Conservation (phyloP, 1,140 invertebrate species). For the Musca domestica region DNA sequence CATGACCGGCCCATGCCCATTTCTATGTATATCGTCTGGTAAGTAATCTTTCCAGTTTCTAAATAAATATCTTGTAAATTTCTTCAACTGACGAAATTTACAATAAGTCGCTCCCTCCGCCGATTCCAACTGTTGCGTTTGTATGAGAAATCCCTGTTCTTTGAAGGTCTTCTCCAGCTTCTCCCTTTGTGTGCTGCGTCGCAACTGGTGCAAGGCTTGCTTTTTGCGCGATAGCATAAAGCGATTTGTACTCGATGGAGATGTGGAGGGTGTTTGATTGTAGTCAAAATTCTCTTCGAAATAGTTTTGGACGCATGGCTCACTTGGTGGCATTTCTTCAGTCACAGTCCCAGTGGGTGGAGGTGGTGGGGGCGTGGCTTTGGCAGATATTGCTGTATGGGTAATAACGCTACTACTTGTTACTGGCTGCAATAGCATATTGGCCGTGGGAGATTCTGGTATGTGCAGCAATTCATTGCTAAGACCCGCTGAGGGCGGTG, state of each 20-base stretch:
- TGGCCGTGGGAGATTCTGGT: conserved; percentile 49
- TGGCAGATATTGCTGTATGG: neutral
- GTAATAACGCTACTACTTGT: neutral
- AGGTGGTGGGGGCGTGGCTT: neutral
- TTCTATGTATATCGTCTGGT: conserved; percentile 61
- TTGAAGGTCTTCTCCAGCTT: conserved; percentile 89
- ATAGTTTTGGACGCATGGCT: neutral
- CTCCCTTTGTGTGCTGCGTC: conserved; percentile 79
- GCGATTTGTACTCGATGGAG: conserved; percentile 49
- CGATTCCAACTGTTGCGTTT: conserved; percentile 87
- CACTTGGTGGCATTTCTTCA: neutral
- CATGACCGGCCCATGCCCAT: neutral
- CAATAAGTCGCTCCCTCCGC: conserved; percentile 91
- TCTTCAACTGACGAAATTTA: conserved; percentile 86
- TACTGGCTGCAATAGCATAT: conserved; percentile 33
- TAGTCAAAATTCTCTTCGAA: conserved; percentile 22
- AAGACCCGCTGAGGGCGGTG: conserved; percentile 49
- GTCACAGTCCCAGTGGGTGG: no score
- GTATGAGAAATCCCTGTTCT: conserved; percentile 88
- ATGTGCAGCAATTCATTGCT: conserved; percentile 55
- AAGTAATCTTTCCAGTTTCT: conserved; percentile 91
- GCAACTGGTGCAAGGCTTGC: conserved; percentile 57
- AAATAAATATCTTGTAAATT: conserved; percentile 88
- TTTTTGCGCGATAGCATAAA: conserved; percentile 40
- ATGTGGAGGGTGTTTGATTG: conserved; percentile 14